Base-by-base conservation (phyloP, 1,140 invertebrate genomes). In the Samia ricini region DNA sequence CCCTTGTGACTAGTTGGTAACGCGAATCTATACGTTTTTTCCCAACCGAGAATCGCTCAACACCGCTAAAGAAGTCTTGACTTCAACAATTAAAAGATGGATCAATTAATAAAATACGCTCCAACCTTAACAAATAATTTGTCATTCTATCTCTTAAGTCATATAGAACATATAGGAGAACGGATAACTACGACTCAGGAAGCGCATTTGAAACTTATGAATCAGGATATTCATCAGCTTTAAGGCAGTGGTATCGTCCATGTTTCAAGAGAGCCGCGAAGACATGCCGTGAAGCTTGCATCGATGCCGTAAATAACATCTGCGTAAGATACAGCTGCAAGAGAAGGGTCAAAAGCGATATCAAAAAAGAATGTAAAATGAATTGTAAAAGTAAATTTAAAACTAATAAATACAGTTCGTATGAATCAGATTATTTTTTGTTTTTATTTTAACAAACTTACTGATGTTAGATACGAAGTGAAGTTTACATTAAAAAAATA, bases 281-380 rank as follows among this genome's bases (percentile, higher is more conserved):
- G 36, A 19, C 19, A 33, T 71, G 68, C 42, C 26, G 5, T 2
- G 62, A 55, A 20, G 62, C 68, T 2, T 71, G 68, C 26, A 55
- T n/a, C 0, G 26, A 49, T 21, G 54, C 68, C 20, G 49, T 59
- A 19, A 64, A 60, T 29, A 61, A 62, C n/a, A 56, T 71, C 26
- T 71, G 68, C 29, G 8, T 19, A 10, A 55, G 15, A 61, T 62
- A 63, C n/a, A 55, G 26, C 49, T 68, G 66, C n/a, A 58, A 36
- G 2, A 51, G 54, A 7, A 18, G 48, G 49, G 20, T 64, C 10
- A 65, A 65, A 60, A 64, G 48, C 18, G 49, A 21, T 0, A 48
- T 58, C 20, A 60, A 52, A 24, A 67, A 54, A 15, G 50, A 64
- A 26, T 67, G 69, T 22, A 56, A 36, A 42, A 54, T 6, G 10